Base-by-base conservation (phyloP, 2,888 invertebrate species). In the Oegoconia quadripuncta region DNA sequence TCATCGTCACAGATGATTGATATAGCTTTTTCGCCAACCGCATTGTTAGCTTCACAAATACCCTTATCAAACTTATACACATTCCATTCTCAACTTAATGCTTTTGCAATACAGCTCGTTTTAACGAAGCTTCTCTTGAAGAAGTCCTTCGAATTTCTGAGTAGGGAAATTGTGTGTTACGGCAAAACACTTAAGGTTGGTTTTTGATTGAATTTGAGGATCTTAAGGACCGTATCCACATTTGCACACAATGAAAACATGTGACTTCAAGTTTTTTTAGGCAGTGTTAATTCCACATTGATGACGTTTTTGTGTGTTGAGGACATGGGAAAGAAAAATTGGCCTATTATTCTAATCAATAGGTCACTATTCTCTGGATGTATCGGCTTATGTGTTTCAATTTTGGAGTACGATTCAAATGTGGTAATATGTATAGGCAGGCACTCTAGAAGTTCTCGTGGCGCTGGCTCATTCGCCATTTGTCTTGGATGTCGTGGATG, bases 1-100 rank as follows among this genome's bases (percentile, higher is more conserved):
- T 82, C 80, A 80, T 78, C 71, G 74, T 79, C 79, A 70, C 59
- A 59, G 61, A 80, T 82, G 82, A 82, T 82, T 81, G 81, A 82
- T 82, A 77, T 65, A 65, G 74, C 74, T 80, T 80, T 81, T 79
- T 79, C 74, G 63, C 56, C 41, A 45, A 57, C 55, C 55, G 49
- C 55, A 58, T 59, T 65, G 68, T 63, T 58, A 55, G 49, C 46
- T 48, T 49, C 57, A 55, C 67, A 55, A 64, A 64, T 70, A 50
- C 60, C 65, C 69, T 68, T 72, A 66, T 56, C 58, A 53, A 27
- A 59, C 47, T 39, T 29, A 8, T 7, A 1, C 11, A 17, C 36
- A 49, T 50, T 50, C 9, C n/a, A 50, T 34, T 48, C 49, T 63
- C 9, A 15, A 2, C 31, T 16, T 9, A 3, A 4, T n/a, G 13